These are phyloP conservation scores for Eretmochelys imbricata DNA, from an alignment of 2,113 vertebrate genomes.

Conservation along the genomic window DNA sequence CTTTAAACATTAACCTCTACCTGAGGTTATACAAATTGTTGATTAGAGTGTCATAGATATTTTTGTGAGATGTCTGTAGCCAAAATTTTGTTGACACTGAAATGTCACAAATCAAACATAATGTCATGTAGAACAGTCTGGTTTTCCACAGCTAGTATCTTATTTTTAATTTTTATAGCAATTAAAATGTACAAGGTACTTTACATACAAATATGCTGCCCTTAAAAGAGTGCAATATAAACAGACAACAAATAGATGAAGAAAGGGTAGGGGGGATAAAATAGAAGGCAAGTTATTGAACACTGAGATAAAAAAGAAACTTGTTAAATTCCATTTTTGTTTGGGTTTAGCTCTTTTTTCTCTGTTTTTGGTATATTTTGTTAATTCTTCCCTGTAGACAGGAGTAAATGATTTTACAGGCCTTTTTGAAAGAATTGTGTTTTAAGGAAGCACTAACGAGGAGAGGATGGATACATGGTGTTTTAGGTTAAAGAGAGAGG, in stretches of 20 bases:
- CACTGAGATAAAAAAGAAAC: not conserved
- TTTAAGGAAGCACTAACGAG: constrained; percentile 35
- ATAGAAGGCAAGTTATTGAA: not conserved
- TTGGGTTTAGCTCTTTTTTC: not conserved
- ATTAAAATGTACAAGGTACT: not conserved
- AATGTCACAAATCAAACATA: not conserved
- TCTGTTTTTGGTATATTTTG: not conserved
- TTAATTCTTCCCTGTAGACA: constrained; percentile 18
- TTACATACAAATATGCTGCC: not conserved
- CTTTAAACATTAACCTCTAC: not conserved
- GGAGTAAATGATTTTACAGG: not conserved
- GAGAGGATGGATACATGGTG: constrained; percentile 7
- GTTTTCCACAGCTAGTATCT: not conserved
- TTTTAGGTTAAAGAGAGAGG: constrained; percentile 39
- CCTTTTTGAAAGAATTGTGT: constrained; percentile 6
- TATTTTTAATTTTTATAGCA: constrained; percentile 9
- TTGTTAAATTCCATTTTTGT: not conserved
- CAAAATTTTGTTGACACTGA: not conserved
- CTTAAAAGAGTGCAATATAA: not conserved
- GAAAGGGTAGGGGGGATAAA: not conserved
- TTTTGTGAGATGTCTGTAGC: not conserved
- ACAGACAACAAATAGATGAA: not conserved
- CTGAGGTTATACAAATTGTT: not conserved
- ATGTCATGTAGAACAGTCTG: not conserved
- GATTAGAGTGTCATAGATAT: not conserved